phyloP scores from a whole-genome alignment of 2,888 invertebrate genomes.

The Acleris literana region DNA sequence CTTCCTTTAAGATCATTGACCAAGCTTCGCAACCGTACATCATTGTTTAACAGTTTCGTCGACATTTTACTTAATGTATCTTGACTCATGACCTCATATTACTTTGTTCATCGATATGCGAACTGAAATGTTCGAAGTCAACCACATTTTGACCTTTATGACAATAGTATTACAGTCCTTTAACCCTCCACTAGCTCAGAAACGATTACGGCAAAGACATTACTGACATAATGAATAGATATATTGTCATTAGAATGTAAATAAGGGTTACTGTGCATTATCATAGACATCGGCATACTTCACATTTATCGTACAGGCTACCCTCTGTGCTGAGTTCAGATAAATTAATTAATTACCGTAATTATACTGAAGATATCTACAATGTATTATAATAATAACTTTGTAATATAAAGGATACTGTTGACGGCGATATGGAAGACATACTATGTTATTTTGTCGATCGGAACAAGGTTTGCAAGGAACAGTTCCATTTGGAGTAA shows the following conservation, averaged over 20 bases:
- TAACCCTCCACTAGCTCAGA: background rate
- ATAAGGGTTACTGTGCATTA: constrained; percentile 9
- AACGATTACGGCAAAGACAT: constrained; percentile 1
- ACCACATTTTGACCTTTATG: background rate
- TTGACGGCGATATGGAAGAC: background rate
- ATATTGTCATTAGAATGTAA: constrained; percentile 5
- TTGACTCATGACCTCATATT: no score
- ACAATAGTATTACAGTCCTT: background rate
- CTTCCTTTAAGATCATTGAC: no score
- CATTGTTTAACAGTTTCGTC: no score
- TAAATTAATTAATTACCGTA: constrained; percentile 18
- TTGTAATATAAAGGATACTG: constrained; percentile 11
- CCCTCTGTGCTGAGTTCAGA: constrained; percentile 8
- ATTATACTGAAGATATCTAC: constrained; percentile 13
- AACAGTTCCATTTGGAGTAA: background rate
- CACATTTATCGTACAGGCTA: constrained; percentile 10
- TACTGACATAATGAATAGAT: background rate
- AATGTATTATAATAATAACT: constrained; percentile 13
- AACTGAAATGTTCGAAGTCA: no score
- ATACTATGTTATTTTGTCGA: background rate
- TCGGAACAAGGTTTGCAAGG: background rate
- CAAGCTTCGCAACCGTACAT: no score
- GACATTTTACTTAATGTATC: no score
- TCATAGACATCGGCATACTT: constrained; percentile 10
- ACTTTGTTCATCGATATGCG: no score